A percentile compares a stretch with the other conserved stretches of the same genome.
These are phyloP conservation scores for Catajapyx aquilonaris DNA, from an alignment of 1,140 invertebrate genomes.

Conservation along the genomic window DNA sequence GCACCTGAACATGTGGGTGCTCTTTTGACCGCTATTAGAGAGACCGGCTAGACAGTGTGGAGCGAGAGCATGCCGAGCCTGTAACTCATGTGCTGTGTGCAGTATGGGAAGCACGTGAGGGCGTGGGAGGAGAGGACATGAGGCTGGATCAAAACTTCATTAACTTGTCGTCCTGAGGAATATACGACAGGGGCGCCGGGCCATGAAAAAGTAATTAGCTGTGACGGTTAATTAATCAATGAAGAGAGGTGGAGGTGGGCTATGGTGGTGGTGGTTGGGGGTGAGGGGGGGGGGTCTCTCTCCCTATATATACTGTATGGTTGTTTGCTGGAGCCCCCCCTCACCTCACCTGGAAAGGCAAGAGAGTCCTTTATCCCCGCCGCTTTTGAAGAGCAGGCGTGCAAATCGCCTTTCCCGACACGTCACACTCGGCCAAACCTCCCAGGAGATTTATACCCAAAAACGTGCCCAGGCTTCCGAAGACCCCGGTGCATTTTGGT, in stretches of 20 bases:
- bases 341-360: background rate
- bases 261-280: background rate
- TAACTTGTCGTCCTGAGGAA: background rate
- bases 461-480: background rate
- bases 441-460: background rate
- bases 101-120: no score
- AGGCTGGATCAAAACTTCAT: background rate
- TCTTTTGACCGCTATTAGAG: no score
- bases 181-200: background rate
- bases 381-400: background rate
- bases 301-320: background rate
- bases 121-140: background rate
- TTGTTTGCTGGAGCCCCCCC: background rate
- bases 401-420: background rate
- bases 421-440: background rate
- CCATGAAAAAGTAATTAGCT: conserved; percentile 1
- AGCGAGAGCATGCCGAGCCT: no score
- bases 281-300: background rate
- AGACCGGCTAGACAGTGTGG: no score
- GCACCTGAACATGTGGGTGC: no score
- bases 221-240: conserved; percentile 1
- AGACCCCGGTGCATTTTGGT: background rate
- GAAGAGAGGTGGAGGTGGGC: background rate
- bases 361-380: no score
- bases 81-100: no score